phyloP scores from a whole-genome alignment of 1,140 invertebrate species.

The Cydia pomonella region DNA sequence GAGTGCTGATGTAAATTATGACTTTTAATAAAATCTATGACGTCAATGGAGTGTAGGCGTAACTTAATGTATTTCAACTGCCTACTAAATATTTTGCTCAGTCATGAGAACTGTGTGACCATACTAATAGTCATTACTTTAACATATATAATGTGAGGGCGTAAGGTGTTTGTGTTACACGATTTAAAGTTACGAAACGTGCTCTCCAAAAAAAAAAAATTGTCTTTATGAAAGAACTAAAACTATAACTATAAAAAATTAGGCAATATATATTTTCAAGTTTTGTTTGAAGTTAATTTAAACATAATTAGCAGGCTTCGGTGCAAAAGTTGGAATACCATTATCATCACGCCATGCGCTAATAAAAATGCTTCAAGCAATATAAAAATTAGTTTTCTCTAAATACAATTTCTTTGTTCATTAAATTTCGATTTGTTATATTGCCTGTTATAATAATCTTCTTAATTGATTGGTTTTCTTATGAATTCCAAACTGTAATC shows the following conservation, averaged over 20 bases:
- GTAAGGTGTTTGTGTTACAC: not conserved
- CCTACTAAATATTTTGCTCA: not conserved
- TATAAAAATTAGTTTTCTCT: not conserved
- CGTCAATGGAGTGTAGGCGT: not conserved
- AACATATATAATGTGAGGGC: not conserved
- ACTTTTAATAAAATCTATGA: not conserved
- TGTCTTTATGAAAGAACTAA: no score
- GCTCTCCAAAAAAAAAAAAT: no score
- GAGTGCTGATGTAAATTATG: not conserved
- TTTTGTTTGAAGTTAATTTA: not conserved
- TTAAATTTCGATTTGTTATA: not conserved
- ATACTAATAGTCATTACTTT: not conserved
- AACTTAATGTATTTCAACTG: not conserved
- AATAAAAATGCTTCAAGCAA: not conserved
- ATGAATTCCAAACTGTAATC: constrained; percentile 31
- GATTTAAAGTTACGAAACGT: not conserved
- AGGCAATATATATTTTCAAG: not conserved
- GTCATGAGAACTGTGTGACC: not conserved
- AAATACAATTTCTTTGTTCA: not conserved
- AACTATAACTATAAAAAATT: not conserved
- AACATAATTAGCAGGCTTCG: not conserved
- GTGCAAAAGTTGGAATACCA: not conserved
- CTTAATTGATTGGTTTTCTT: constrained; percentile 22
- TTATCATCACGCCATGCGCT: constrained; percentile 4
- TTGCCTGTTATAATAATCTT: constrained; percentile 4